A percentile compares a stretch with the other conserved stretches of the same genome.
Conservation (phyloP, 1,140 invertebrate species). For the Daktulosphaira vitifoliae region DNA sequence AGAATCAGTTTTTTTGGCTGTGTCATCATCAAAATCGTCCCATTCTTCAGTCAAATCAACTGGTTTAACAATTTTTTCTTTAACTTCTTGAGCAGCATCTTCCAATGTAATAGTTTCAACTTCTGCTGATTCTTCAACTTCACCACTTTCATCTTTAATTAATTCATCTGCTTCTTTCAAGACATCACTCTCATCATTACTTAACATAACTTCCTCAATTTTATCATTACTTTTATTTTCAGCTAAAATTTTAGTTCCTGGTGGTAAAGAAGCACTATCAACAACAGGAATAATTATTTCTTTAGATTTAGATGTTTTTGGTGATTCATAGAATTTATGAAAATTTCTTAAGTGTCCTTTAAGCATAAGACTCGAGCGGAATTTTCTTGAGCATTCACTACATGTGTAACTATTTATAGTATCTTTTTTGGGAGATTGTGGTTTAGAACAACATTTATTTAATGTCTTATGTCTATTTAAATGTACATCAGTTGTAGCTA, state of each 20-base stretch:
- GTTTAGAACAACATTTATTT: not conserved
- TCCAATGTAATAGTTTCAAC: conserved; percentile 18
- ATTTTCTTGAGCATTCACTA: conserved; percentile 38
- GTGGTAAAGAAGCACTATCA: conserved; percentile 8
- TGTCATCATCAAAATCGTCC: conserved; percentile 28
- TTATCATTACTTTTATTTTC: conserved; percentile 12
- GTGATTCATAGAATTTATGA: not conserved
- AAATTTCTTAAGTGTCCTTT: conserved; percentile 27
- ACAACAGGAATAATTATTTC: conserved; percentile 18
- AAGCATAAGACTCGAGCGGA: conserved; percentile 20
- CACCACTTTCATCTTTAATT: not conserved
- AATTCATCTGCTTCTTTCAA: not conserved
- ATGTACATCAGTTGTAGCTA: conserved; percentile 58
- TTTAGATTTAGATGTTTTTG: not conserved
- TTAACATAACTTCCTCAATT: conserved; percentile 2
- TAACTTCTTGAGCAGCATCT: not conserved
- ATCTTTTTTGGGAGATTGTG: not conserved
- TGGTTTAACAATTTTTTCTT: not conserved
- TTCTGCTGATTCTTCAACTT: conserved; percentile 10
- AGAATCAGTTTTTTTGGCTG: not conserved
- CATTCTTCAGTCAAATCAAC: conserved; percentile 8
- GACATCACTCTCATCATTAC: not conserved
- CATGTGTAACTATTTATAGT: conserved; percentile 39
- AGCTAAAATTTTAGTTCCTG: conserved; percentile 10
- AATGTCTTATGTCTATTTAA: conserved; percentile 51